Percentiles rank a stretch among this genome's conserved stretches.
These are phyloP conservation scores for Orius insidiosus DNA, from an alignment of 1,140 invertebrate genomes.

Conservation along the genomic window DNA sequence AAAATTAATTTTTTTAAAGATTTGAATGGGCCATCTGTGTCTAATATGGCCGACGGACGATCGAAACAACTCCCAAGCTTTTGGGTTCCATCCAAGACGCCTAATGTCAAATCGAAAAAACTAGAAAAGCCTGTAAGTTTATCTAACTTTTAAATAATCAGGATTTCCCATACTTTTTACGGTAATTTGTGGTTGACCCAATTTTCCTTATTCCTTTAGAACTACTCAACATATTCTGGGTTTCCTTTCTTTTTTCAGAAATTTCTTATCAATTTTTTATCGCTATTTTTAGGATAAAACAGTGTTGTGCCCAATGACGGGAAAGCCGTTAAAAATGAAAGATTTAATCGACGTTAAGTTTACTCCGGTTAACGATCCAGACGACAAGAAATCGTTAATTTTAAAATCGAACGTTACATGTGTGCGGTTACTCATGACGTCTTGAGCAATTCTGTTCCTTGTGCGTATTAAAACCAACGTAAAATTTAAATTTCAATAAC, in stretches of 20 bases:
- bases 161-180: no score
- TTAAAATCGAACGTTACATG: conserved; percentile 83
- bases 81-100: conserved; percentile 92
- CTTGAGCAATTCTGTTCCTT: conserved; percentile 83
- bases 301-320: conserved; percentile 88
- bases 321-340: conserved; percentile 74
- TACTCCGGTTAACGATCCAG: conserved; percentile 69
- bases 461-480: conserved; percentile 84
- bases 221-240: neutral
- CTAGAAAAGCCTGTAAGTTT: conserved; percentile 66
- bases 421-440: conserved; percentile 95
- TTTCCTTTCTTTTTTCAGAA: conserved; percentile 5
- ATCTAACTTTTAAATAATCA: neutral
- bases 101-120: conserved; percentile 51
- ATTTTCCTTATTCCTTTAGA: no score
- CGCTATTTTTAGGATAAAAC: conserved; percentile 45
- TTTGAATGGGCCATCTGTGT: conserved; percentile 49
- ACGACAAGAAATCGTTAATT: conserved; percentile 64
- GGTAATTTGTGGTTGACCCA: no score
- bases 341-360: conserved; percentile 91
- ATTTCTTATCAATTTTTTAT: neutral
- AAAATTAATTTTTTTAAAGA: no score
- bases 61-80: conserved; percentile 81
- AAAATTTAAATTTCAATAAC: conserved; percentile 27
- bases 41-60: conserved; percentile 51